These are phyloP conservation scores for Megalonaias nervosa DNA, from an alignment of 1,140 invertebrate genomes.

Conservation along the genomic window DNA sequence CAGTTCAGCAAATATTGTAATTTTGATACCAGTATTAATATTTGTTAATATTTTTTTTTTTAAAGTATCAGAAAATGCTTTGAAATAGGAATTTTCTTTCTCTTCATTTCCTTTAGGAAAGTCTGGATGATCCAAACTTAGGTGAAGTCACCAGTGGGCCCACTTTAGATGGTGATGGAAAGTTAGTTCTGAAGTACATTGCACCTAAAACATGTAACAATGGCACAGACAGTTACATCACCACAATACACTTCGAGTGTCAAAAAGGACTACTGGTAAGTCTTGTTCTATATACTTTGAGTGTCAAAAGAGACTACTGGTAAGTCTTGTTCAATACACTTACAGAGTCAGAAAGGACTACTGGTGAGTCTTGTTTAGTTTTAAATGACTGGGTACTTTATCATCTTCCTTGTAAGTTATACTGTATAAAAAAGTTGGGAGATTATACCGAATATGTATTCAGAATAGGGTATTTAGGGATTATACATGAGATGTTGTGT, in stretches of 20 bases:
- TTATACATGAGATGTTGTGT: no score
- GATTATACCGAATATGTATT: no score
- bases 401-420: no score
- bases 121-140: constrained; percentile 35
- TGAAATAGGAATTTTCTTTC: no score
- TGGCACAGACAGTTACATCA: constrained; percentile 40
- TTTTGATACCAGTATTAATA: no score
- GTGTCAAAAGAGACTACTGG: constrained; percentile 50
- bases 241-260: constrained; percentile 66
- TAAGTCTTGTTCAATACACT: constrained; percentile 48
- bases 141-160: constrained; percentile 43
- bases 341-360: constrained; percentile 55
- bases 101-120: constrained; percentile 43
- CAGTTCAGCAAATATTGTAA: no score
- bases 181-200: constrained; percentile 60
- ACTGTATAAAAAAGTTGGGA: no score
- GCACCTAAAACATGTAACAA: constrained; percentile 47
- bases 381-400: no score
- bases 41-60: no score
- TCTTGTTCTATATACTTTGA: constrained; percentile 57
- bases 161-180: constrained; percentile 26
- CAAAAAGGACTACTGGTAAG: constrained; percentile 53
- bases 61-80: no score
- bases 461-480: no score
- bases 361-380: constrained; percentile 5